Conservation (phyloP, 1,140 invertebrate species). For the Sarcophaga peregrina region DNA sequence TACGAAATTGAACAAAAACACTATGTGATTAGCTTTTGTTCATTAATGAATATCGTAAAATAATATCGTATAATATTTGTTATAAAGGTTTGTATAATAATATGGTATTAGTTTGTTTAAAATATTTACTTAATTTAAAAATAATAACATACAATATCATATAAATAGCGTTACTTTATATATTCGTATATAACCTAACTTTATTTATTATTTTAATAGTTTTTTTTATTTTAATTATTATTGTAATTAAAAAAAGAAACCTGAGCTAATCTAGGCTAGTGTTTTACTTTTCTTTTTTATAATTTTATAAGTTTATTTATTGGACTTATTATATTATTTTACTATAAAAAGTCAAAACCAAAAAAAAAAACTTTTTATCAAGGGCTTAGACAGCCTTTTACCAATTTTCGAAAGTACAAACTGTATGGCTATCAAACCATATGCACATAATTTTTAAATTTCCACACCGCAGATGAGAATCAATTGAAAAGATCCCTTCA, state of each 20-base stretch:
- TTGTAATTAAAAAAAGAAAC: background rate
- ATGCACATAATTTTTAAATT: too few species aligned
- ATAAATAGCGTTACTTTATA: too few species aligned
- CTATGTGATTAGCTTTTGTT: too few species aligned
- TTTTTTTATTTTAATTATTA: background rate
- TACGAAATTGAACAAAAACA: too few species aligned
- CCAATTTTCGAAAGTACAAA: too few species aligned
- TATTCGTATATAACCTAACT: background rate
- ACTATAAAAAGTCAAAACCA: background rate
- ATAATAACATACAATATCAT: too few species aligned
- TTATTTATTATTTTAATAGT: background rate
- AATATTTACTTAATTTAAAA: background rate
- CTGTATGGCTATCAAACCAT: too few species aligned
- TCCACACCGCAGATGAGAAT: too few species aligned
- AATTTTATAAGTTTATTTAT: conserved; percentile 25
- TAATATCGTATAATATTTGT: too few species aligned
- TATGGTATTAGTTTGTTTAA: background rate
- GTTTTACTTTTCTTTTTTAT: background rate
- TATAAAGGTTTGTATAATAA: background rate
- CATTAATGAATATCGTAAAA: too few species aligned
- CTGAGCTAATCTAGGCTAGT: conserved; percentile 13
- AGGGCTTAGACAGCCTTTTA: too few species aligned
- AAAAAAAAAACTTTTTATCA: background rate
- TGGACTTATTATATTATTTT: background rate
- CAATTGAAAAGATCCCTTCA: too few species aligned